These are phyloP conservation scores for Sarcophilus harrisii DNA, from an alignment of 2,797 vertebrate genomes.

Conservation along the genomic window DNA sequence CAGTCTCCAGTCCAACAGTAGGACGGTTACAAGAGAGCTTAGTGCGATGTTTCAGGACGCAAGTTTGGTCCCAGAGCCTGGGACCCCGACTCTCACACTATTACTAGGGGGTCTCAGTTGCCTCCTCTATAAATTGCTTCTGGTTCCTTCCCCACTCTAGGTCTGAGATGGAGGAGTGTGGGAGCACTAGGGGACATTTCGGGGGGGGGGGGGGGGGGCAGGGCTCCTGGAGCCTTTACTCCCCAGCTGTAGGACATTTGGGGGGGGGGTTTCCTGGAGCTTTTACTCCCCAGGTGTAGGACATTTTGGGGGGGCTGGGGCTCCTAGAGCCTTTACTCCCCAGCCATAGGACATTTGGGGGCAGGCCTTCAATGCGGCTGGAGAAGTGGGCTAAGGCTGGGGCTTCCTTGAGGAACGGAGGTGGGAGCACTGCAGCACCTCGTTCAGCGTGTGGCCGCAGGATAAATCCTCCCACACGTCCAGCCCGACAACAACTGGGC, in stretches of 20 bases:
- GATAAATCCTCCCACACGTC: neutral
- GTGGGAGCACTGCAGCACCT: neutral
- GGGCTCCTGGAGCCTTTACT: neutral
- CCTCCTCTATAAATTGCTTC: too few relatives aligned
- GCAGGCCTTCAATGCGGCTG: neutral
- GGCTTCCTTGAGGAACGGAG: conserved; percentile 18
- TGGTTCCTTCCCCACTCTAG: too few relatives aligned
- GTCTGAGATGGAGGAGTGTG: neutral
- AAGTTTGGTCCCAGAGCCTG: neutral
- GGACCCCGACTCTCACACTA: too few relatives aligned
- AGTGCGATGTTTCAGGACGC: neutral
- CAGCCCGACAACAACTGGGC: conserved; percentile 8
- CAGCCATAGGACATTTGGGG: neutral
- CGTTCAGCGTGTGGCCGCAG: neutral
- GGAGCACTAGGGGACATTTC: neutral
- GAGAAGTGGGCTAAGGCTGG: neutral
- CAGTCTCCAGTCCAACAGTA: neutral
- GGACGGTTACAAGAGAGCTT: neutral
- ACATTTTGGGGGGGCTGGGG: too few relatives aligned
- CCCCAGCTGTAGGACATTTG: neutral
- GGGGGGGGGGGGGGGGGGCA: too few relatives aligned
- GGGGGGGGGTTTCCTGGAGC: too few relatives aligned
- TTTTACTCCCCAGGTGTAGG: neutral
- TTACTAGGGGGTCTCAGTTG: too few relatives aligned
- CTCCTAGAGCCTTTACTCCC: neutral